phyloP scores from a whole-genome alignment of 2,797 vertebrate genomes.

The Rhabdomys pumilio region DNA sequence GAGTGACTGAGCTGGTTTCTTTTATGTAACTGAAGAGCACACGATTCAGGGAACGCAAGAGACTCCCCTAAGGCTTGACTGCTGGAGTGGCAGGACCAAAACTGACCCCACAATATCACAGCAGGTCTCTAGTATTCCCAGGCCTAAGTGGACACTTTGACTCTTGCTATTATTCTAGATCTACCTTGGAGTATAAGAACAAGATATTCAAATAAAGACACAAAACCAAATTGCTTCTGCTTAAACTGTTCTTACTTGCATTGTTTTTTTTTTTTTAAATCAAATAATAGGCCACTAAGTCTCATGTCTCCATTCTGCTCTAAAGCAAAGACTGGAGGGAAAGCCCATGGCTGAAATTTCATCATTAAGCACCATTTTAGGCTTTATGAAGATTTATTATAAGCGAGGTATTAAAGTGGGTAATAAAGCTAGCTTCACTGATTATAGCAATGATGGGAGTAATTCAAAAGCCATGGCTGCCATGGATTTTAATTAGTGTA shows the following conservation, averaged over 20 bases:
- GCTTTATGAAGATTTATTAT: slow-evolving; percentile 84
- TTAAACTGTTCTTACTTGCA: slow-evolving; percentile 6
- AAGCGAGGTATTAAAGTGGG: slow-evolving; percentile 76
- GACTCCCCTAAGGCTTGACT: not conserved
- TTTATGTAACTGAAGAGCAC: slow-evolving; percentile 10
- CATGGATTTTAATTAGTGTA: slow-evolving; percentile 87
- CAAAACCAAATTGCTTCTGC: not conserved
- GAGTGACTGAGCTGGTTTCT: not conserved
- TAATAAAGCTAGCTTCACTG: slow-evolving; percentile 83
- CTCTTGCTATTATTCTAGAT: not conserved
- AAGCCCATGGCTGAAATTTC: slow-evolving; percentile 34
- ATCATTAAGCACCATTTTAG: slow-evolving; percentile 55
- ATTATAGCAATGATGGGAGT: slow-evolving; percentile 80
- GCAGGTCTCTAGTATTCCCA: not conserved
- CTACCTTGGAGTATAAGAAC: slow-evolving; percentile 6
- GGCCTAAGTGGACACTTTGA: not conserved
- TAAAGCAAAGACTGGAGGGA: slow-evolving; percentile 14
- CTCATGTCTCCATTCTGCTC: not conserved
- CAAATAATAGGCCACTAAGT: slow-evolving; percentile 25
- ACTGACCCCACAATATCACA: not conserved
- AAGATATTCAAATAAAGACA: not conserved
- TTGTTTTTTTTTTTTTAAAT: not conserved
- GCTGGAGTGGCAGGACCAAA: not conserved
- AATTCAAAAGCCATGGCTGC: slow-evolving; percentile 83
- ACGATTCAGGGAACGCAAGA: not conserved